Evolutionary conservation across 92 coral and sea anemone genomes (phyloP).

Genomic region (Montipora capitata): DNA sequence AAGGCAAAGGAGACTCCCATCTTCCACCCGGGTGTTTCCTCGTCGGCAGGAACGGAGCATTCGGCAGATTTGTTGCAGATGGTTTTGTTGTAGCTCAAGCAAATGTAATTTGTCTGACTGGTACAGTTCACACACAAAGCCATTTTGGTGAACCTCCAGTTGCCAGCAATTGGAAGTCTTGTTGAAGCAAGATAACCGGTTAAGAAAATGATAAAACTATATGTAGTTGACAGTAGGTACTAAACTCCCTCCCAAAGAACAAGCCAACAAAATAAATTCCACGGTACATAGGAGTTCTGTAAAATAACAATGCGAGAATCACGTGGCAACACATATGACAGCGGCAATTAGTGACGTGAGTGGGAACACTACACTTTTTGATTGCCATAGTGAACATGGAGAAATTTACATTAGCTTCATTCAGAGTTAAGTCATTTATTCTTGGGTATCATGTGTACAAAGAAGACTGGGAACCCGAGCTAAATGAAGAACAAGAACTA

Average conservation of each 20-base stretch:
- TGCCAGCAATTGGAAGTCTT: background rate
- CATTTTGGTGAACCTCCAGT: background rate
- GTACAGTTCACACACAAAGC: slow-evolving; percentile 8
- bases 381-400: no score
- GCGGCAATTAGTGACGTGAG: no score
- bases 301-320: no score
- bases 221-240: background rate
- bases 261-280: no score
- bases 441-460: no score
- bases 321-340: no score
- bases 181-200: background rate
- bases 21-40: slow-evolving; percentile 24
- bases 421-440: no score
- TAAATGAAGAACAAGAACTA: slow-evolving; percentile 21
- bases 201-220: background rate
- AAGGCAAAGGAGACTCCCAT: slow-evolving; percentile 4
- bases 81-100: background rate
- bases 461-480: slow-evolving; percentile 21
- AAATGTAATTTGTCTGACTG: background rate
- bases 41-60: slow-evolving; percentile 28
- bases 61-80: slow-evolving; percentile 16
- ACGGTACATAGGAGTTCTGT: no score
- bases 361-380: no score
- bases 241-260: background rate
- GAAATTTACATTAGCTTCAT: no score